Base-by-base conservation (phyloP, 1,140 invertebrate species). In the Drosophila miranda region DNA sequence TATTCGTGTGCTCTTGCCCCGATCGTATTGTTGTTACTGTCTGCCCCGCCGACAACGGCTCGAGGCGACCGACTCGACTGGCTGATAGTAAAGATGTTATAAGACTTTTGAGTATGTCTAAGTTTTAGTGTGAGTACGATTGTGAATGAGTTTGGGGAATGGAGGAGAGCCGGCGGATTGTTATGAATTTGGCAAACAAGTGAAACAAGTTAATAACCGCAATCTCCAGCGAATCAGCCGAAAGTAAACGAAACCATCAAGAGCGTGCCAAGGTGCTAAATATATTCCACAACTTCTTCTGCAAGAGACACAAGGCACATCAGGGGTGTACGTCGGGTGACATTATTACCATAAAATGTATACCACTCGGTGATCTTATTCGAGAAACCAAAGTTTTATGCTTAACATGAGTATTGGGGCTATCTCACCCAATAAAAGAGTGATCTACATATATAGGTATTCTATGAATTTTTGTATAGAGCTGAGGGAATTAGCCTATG, bases 151-250 rank as follows among this genome's bases (percentile, higher is more conserved):
- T 56, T 59, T 26, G 49, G 53, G 16, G n/a, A 19, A 34, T 52
- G 50, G 34, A 44, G 69, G 57, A 48, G 59, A 59, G 30, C 23
- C 46, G 34, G 42, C 53, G 41, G 45, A 57, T 63, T 86, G 63
- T 73, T 76, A 80, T 64, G 68, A 77, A 80, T 77, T 77, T 60
- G 51, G 72, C 62, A 86, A 86, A 84, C 81, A 84, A 69, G 76
- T 57, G 41, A 80, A 80, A 86, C 81, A 45, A 84, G 81, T 62
- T 80, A 84, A 84, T 76, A 76, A 26, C 62, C 49, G 71, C 58
- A 57, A 67, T 44, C 43, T 41, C 70, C 50, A 67, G 53, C 61
- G 49, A 57, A 60, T 67, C 57, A 42, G 48, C 23, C 13, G 44
- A 71, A 54, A 23, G 28, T 16, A 45, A 56, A 59, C 16, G 28